Evolutionary conservation across 2,113 vertebrate genomes (phyloP).

Genomic region (Eudyptes chrysolophus): DNA sequence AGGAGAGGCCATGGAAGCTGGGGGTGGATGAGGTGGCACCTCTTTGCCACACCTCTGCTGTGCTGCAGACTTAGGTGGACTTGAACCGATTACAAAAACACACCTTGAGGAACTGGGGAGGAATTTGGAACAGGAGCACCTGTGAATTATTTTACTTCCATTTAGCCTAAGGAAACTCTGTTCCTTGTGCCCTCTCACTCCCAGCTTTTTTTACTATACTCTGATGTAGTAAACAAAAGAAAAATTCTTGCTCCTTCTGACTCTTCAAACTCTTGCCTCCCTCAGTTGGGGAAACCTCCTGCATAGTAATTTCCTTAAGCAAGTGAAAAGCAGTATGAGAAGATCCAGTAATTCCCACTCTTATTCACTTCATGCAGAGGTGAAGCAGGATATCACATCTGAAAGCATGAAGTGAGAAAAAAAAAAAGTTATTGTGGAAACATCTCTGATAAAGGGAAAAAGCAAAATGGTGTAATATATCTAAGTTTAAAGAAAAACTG

Average conservation of each 20-base stretch:
- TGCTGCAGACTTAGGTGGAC: not conserved
- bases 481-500: not conserved
- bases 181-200: not conserved
- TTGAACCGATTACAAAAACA: not conserved
- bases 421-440: not conserved
- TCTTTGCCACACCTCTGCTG: conserved; percentile 5
- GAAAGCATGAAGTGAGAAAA: not conserved
- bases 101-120: not conserved
- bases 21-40: conserved; percentile 20
- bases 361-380: not conserved
- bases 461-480: not conserved
- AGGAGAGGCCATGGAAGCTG: conserved; percentile 28
- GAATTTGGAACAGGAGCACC: not conserved
- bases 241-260: not conserved
- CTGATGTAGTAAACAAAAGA: not conserved
- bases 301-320: not conserved
- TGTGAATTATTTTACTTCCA: not conserved
- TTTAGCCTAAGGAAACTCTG: not conserved
- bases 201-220: not conserved
- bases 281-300: not conserved
- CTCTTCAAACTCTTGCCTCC: not conserved
- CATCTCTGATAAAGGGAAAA: not conserved
- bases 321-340: not conserved
- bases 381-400: not conserved
- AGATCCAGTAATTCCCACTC: not conserved